These are phyloP conservation scores for Homarus gammarus DNA, from an alignment of 2,888 invertebrate species.

Conservation along the genomic window DNA sequence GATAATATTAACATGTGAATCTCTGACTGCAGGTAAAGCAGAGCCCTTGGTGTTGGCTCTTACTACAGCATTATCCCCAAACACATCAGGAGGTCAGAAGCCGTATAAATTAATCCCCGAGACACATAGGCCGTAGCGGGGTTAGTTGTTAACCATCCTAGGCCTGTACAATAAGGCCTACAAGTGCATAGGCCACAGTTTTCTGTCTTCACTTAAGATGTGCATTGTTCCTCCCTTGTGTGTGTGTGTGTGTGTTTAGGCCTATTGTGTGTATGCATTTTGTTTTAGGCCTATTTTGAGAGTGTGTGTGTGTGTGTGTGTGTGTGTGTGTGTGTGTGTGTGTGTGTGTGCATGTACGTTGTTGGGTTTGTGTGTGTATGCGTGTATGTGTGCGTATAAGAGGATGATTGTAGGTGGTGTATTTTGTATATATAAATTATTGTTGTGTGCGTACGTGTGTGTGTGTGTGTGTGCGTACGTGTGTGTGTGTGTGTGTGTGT, in stretches of 20 bases:
- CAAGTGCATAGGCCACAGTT: conserved; percentile 18
- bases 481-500: too few species aligned
- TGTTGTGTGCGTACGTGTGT: too few species aligned
- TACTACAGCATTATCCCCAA: neutral
- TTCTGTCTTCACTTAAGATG: conserved; percentile 21
- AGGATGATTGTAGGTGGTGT: neutral
- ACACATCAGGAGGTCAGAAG: conserved; percentile 25
- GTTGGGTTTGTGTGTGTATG: neutral
- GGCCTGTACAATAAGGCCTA: conserved; percentile 51
- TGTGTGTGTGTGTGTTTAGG: too few species aligned
- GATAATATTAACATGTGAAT: too few species aligned
- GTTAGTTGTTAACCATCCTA: conserved; percentile 28
- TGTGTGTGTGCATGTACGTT: too few species aligned
- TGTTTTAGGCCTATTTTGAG: too few species aligned
- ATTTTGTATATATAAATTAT: too few species aligned
- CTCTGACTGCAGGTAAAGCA: too few species aligned
- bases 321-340: neutral
- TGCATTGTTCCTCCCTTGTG: conserved; percentile 24
- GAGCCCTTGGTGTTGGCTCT: too few species aligned
- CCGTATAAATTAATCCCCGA: conserved; percentile 16
- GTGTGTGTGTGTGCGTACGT: too few species aligned
- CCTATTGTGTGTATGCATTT: too few species aligned
- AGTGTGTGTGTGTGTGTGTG: conserved; percentile 1
- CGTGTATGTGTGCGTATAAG: neutral
- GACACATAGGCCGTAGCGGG: conserved; percentile 23